phyloP scores from a whole-genome alignment of 2,113 vertebrate species.

The Loxodonta africana region DNA sequence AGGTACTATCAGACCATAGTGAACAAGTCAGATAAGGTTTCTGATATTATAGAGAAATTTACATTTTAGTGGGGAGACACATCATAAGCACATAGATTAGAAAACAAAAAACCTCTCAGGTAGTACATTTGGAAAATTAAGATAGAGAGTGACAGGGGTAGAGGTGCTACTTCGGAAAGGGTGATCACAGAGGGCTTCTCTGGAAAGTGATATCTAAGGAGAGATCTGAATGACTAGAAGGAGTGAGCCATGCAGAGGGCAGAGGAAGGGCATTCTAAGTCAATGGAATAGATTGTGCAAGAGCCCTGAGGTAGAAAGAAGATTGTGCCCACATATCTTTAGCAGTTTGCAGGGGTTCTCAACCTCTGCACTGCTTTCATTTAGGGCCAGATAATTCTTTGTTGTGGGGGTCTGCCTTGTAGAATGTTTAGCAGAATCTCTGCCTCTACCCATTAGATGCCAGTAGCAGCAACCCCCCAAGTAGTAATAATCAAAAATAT shows the following conservation, averaged over 20 bases:
- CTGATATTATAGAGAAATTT: not conserved
- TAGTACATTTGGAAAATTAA: conserved; percentile 19
- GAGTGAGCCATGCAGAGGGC: not conserved
- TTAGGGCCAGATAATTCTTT: not conserved
- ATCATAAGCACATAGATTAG: not conserved
- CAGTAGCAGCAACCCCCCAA: not conserved
- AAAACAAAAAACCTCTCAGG: not conserved
- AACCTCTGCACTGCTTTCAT: not conserved
- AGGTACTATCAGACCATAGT: not conserved
- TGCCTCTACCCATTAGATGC: not conserved
- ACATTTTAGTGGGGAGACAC: not conserved
- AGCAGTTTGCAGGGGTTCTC: conserved; percentile 9
- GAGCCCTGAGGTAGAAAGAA: not conserved
- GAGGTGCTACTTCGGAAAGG: not conserved
- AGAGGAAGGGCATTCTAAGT: not conserved
- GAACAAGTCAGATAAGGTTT: not conserved
- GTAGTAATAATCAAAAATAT: not conserved
- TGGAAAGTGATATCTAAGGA: not conserved
- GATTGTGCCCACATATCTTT: not conserved
- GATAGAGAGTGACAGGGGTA: not conserved
- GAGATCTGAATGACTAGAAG: not conserved
- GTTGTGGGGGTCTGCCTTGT: not conserved
- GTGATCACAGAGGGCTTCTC: not conserved
- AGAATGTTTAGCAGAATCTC: not conserved
- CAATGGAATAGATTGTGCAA: not conserved